These are phyloP conservation scores for Turdus rufiventris DNA, from an alignment of 2,113 vertebrate genomes.

Conservation along the genomic window DNA sequence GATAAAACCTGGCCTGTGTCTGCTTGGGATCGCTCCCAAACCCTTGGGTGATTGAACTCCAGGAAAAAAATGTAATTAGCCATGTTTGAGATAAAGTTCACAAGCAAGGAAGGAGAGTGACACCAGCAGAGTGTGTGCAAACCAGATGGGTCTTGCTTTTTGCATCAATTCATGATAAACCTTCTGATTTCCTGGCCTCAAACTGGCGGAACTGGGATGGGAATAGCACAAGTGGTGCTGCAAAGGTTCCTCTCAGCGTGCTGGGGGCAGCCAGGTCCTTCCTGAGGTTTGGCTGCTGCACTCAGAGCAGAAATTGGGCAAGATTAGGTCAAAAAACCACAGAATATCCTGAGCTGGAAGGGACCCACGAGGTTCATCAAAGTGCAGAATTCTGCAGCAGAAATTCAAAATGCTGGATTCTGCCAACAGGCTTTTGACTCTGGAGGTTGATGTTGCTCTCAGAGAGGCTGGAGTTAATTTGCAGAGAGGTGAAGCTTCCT, in stretches of 20 bases:
- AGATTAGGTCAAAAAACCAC: background rate
- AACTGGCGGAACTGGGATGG: background rate
- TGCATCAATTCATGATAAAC: background rate
- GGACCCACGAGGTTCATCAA: background rate
- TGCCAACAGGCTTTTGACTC: rapidly evolving
- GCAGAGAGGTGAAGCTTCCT: background rate
- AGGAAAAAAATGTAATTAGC: background rate
- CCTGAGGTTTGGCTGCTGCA: background rate
- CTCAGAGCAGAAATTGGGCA: background rate
- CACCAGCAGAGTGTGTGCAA: rapidly evolving
- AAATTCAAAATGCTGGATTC: background rate
- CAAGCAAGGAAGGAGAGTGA: background rate
- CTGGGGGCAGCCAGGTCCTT: background rate
- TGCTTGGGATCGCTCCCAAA: background rate
- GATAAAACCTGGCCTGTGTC: background rate
- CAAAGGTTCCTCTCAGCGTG: background rate
- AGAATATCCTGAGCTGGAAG: background rate
- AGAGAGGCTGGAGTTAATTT: background rate
- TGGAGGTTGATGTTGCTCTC: background rate
- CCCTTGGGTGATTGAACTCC: background rate
- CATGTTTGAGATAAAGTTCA: background rate
- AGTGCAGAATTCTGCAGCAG: background rate
- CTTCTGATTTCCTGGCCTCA: background rate
- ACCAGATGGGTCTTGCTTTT: background rate
- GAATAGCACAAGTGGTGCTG: background rate